Conservation (phyloP, 2,888 invertebrate species). For the Protula sp. region DNA sequence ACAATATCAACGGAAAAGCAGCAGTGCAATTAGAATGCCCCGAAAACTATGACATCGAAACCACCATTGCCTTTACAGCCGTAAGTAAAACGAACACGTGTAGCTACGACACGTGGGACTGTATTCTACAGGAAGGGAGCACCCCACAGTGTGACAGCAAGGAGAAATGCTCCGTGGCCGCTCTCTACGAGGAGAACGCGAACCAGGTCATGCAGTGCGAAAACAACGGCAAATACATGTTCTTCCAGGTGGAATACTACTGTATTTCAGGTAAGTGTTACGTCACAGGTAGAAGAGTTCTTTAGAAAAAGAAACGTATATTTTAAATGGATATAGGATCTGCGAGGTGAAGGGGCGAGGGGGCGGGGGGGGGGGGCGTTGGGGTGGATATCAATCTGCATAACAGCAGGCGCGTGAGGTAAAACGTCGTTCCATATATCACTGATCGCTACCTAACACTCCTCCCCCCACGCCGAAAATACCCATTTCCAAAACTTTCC, state of each 20-base stretch:
- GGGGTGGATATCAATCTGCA: too few relatives aligned
- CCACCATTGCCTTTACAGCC: neutral
- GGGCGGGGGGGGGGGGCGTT: too few relatives aligned
- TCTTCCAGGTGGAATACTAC: neutral
- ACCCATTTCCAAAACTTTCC: too few relatives aligned
- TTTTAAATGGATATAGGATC: too few relatives aligned
- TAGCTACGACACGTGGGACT: slow-evolving; percentile 1
- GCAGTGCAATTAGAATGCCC: neutral
- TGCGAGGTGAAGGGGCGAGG: too few relatives aligned
- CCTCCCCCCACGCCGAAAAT: too few relatives aligned
- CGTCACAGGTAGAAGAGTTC: too few relatives aligned
- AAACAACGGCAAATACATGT: neutral
- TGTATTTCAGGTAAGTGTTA: neutral
- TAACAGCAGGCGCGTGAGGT: too few relatives aligned
- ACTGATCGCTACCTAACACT: too few relatives aligned
- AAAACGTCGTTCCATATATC: too few relatives aligned
- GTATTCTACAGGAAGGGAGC: neutral
- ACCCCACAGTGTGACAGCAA: neutral
- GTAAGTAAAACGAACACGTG: neutral
- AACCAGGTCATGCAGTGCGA: neutral
- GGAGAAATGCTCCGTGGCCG: neutral
- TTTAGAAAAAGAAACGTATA: too few relatives aligned
- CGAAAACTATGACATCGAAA: neutral
- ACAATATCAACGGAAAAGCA: neutral
- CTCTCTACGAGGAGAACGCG: neutral